Percentiles rank a stretch among this genome's conserved stretches.
Conservation (phyloP, 2,797 vertebrate genomes). For the Anguilla megastoma region DNA sequence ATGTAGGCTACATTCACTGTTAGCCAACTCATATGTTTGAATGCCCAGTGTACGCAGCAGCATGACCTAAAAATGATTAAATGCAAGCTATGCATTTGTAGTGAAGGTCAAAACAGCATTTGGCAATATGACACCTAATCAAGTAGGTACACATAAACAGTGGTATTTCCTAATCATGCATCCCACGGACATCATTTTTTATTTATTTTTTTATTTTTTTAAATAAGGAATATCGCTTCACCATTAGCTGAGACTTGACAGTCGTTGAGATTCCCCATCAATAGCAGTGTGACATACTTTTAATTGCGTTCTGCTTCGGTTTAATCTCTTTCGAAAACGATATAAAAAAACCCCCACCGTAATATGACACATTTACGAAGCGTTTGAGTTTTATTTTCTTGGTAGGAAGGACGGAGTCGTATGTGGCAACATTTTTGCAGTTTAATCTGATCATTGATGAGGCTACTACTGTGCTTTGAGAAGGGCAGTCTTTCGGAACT, state of each 20-base stretch:
- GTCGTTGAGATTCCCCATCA: not conserved
- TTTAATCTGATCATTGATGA: constrained; percentile 22
- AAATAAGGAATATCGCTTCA: constrained; percentile 11
- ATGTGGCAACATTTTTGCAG: constrained; percentile 13
- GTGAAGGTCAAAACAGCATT: constrained; percentile 23
- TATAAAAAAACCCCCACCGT: not conserved
- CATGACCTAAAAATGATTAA: not conserved
- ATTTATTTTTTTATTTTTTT: not conserved
- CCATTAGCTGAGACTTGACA: not conserved
- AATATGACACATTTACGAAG: not conserved
- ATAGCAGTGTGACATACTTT: constrained; percentile 30
- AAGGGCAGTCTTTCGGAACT: constrained; percentile 7
- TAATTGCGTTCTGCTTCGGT: not conserved
- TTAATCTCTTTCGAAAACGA: not conserved
- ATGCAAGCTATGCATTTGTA: constrained; percentile 12
- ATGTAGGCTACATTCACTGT: not conserved
- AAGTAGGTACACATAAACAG: constrained; percentile 22
- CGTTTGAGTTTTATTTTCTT: not conserved
- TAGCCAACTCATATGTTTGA: not conserved
- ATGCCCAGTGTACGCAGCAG: not conserved
- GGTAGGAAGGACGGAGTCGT: not conserved
- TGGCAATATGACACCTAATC: not conserved
- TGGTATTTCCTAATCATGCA: not conserved
- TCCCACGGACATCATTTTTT: not conserved
- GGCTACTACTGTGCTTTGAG: constrained; percentile 12